A percentile compares a stretch with the other conserved stretches of the same genome.
Evolutionary conservation across 1,140 invertebrate genomes (phyloP).

Genomic region (Lordiphosa clarofinis): DNA sequence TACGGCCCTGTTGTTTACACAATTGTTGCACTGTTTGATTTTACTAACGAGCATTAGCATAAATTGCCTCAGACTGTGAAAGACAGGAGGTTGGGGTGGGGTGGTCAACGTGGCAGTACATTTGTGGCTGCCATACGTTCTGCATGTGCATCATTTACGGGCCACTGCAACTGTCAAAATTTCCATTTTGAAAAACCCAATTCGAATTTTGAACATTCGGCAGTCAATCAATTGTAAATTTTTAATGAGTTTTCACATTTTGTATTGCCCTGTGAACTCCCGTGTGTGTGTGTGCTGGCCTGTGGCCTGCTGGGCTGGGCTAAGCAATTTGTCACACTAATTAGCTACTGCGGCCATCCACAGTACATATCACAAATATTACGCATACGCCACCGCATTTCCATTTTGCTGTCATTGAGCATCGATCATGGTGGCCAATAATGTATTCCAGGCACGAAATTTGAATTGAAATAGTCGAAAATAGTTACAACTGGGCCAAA

Average conservation of each 20-base stretch:
- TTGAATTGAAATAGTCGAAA: no score
- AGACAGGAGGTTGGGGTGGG: neutral
- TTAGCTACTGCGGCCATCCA: conserved; percentile 41
- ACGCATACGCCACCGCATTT: conserved; percentile 33
- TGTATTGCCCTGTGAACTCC: conserved; percentile 21
- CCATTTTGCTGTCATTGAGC: no score
- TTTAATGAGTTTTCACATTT: conserved; percentile 77
- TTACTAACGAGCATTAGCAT: conserved; percentile 76
- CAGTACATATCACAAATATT: conserved; percentile 40
- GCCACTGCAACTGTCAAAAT: conserved; percentile 42
- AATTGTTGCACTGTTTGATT: conserved; percentile 72
- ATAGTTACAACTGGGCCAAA: neutral
- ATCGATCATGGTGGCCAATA: no score
- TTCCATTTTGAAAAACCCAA: conserved; percentile 5
- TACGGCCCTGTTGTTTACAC: conserved; percentile 70
- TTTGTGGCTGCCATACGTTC: conserved; percentile 28
- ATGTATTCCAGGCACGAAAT: no score
- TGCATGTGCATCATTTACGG: conserved; percentile 50
- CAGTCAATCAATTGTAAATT: conserved; percentile 76
- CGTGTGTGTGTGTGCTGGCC: conserved; percentile 13
- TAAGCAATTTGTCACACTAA: conserved; percentile 68
- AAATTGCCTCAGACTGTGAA: conserved; percentile 50
- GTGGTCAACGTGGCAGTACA: neutral
- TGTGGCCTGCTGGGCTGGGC: conserved; percentile 17
- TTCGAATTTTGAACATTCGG: conserved; percentile 45